Evolutionary conservation across 1,140 invertebrate species (phyloP).

Genomic region (Reticulitermes speratus): DNA sequence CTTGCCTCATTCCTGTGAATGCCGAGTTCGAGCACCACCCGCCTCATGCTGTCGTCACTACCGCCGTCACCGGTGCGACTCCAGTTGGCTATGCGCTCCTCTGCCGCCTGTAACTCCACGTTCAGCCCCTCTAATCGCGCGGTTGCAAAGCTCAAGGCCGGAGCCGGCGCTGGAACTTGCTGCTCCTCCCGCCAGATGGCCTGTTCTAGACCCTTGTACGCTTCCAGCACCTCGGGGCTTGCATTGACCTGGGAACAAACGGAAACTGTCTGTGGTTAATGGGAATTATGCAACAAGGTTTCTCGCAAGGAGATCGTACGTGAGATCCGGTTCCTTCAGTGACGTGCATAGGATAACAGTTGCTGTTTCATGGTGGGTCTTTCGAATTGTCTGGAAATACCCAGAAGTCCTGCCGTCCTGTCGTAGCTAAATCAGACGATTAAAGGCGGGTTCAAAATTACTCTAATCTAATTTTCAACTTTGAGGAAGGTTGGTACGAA

Average conservation of each 20-base stretch:
- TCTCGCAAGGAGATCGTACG: no score
- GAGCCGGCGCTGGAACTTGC: conserved; percentile 39
- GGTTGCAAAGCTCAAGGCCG: conserved; percentile 31
- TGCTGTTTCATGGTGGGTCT: no score
- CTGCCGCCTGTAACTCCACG: background rate
- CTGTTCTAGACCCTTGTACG: conserved; percentile 38
- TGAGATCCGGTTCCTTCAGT: no score
- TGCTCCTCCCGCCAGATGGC: conserved; percentile 41
- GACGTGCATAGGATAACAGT: no score
- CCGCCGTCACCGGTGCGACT: conserved; percentile 26
- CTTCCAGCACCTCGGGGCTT: conserved; percentile 37
- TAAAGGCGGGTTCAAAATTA: no score
- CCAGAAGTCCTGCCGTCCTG: no score
- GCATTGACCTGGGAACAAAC: background rate
- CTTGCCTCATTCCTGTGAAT: conserved; percentile 37
- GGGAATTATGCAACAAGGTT: no score
- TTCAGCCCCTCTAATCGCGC: conserved; percentile 2
- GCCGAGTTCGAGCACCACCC: conserved; percentile 38
- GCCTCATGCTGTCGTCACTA: background rate
- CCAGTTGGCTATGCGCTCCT: conserved; percentile 22
- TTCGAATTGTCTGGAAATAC: no score
- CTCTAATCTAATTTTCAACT: no score
- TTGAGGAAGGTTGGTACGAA: no score
- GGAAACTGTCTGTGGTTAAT: no score
- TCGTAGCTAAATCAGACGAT: no score